A percentile compares a stretch with the other conserved stretches of the same genome.
These are phyloP conservation scores for Oryzias curvinotus DNA, from an alignment of 2,113 vertebrate species.

Conservation along the genomic window DNA sequence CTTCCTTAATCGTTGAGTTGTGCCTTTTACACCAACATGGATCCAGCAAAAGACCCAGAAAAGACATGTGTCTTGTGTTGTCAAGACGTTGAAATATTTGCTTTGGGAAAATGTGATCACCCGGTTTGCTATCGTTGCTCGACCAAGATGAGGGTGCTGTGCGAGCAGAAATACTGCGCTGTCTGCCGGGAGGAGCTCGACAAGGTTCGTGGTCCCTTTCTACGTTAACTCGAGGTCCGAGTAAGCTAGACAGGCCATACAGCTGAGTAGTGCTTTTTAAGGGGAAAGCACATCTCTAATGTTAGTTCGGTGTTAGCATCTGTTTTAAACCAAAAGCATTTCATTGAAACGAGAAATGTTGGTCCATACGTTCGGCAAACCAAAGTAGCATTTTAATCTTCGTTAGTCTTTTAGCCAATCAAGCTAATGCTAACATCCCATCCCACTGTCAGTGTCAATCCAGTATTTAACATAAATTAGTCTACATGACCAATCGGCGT, in stretches of 20 bases:
- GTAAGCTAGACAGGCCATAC: slow-evolving; percentile 8
- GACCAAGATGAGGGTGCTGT: slow-evolving; percentile 95
- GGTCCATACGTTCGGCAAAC: too few species aligned
- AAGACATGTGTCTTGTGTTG: slow-evolving; percentile 91
- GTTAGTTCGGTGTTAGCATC: too few species aligned
- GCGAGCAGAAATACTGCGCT: slow-evolving; percentile 95
- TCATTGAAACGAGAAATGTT: too few species aligned
- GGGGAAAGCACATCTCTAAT: too few species aligned
- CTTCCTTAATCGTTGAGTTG: slow-evolving; percentile 10
- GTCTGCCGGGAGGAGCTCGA: slow-evolving; percentile 96
- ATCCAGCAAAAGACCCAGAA: slow-evolving; percentile 71
- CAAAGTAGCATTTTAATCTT: too few species aligned
- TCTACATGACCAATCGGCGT: too few species aligned
- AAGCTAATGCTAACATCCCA: too few species aligned
- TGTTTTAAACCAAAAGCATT: too few species aligned
- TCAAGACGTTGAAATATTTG: slow-evolving; percentile 90
- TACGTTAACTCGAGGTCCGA: slow-evolving; percentile 38
- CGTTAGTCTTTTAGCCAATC: too few species aligned
- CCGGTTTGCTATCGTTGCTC: slow-evolving; percentile 97
- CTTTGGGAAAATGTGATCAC: slow-evolving; percentile 94
- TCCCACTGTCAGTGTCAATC: too few species aligned
- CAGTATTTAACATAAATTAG: too few species aligned
- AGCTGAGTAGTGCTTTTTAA: neutral
- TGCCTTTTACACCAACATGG: slow-evolving; percentile 62
- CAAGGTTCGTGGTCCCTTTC: slow-evolving; percentile 78